Evolutionary conservation across 2,113 vertebrate species (phyloP).

Genomic region (Ammodytes marinus): DNA sequence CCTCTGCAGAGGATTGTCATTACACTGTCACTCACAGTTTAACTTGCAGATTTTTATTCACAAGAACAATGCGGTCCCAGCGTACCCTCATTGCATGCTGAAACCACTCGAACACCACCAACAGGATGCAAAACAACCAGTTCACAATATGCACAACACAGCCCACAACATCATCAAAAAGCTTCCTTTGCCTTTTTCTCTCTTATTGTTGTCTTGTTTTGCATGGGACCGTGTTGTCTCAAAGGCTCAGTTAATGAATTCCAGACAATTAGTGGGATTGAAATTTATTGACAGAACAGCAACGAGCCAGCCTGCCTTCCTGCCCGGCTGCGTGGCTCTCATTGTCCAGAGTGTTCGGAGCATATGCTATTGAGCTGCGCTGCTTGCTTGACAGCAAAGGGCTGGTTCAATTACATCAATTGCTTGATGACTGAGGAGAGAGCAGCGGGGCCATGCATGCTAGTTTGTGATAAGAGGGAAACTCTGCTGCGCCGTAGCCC

Average conservation of each 20-base stretch:
- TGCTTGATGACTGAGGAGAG: conserved; percentile 93
- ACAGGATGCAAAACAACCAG: conserved; percentile 57
- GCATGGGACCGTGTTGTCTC: conserved; percentile 80
- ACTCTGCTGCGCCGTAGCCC: conserved; percentile 91
- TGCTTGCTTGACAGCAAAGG: conserved; percentile 88
- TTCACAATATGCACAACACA: conserved; percentile 40
- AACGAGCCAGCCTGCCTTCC: conserved; percentile 76
- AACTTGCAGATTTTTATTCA: conserved; percentile 13
- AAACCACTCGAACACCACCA: conserved; percentile 41
- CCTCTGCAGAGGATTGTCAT: background rate
- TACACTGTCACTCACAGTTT: conserved; percentile 22
- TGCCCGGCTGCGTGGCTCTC: conserved; percentile 86
- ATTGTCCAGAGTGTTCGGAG: conserved; percentile 91
- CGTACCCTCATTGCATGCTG: conserved; percentile 24
- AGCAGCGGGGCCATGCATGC: conserved; percentile 95
- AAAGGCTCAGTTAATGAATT: conserved; percentile 87
- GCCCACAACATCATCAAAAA: conserved; percentile 53
- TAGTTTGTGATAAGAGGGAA: conserved; percentile 94
- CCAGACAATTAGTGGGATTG: conserved; percentile 97
- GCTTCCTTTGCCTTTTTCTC: conserved; percentile 69
- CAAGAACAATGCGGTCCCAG: conserved; percentile 21
- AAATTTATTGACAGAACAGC: conserved; percentile 96
- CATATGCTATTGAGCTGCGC: conserved; percentile 87
- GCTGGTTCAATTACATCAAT: conserved; percentile 95
- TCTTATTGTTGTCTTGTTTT: conserved; percentile 80